These are phyloP conservation scores for Toxostoma redivivum DNA, from an alignment of 2,113 vertebrate species.

Conservation along the genomic window DNA sequence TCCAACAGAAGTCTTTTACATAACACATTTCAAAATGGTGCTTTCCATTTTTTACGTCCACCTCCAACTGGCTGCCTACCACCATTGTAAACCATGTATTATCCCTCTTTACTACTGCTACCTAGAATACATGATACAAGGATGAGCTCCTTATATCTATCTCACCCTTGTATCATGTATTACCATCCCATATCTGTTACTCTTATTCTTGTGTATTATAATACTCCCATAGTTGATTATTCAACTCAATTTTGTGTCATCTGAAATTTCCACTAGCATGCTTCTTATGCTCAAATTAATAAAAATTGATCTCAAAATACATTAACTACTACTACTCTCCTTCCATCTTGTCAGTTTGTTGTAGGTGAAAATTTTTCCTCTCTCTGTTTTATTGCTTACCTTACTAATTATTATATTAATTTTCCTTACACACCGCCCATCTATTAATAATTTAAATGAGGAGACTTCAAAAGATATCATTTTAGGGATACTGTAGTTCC, in stretches of 20 bases:
- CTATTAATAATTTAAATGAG: neutral
- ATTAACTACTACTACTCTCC: neutral
- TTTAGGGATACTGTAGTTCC: neutral
- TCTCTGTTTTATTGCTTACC: neutral
- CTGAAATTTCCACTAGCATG: neutral
- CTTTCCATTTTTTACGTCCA: neutral
- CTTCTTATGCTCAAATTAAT: neutral
- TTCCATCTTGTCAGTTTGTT: neutral
- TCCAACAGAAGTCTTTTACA: neutral
- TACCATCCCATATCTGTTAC: neutral
- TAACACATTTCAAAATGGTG: neutral
- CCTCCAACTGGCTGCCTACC: neutral
- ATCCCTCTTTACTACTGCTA: no score
- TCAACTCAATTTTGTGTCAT: neutral
- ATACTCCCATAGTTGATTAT: neutral
- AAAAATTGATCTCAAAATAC: neutral
- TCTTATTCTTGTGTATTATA: neutral
- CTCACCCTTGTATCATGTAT: neutral
- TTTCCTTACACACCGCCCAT: neutral
- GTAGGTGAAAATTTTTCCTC: neutral
- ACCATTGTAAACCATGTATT: neutral
- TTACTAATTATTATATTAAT: neutral
- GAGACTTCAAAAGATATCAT: neutral
- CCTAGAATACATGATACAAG: no score
- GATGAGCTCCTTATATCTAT: no score